These are phyloP conservation scores for Helicoverpa zea DNA, from an alignment of 1,140 invertebrate genomes.

Conservation along the genomic window DNA sequence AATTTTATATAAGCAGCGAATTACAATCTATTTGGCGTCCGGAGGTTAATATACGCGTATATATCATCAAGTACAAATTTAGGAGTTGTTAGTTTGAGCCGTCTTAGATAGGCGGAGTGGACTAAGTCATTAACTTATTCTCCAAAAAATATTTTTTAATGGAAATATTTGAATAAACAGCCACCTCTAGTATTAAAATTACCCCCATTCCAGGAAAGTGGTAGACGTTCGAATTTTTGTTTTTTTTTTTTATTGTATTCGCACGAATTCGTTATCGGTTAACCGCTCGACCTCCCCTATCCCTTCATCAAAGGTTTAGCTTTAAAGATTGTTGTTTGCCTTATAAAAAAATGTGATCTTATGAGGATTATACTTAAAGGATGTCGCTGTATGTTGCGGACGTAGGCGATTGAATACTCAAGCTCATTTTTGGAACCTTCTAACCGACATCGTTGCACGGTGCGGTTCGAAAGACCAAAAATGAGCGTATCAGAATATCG, in stretches of 20 bases:
- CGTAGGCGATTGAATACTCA: constrained; percentile 50
- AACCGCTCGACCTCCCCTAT: constrained; percentile 62
- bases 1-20: constrained; percentile 64
- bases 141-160: constrained; percentile 54
- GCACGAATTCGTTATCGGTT: constrained; percentile 73
- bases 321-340: constrained; percentile 86
- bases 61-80: constrained; percentile 82
- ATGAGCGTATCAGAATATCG: background rate
- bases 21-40: constrained; percentile 75
- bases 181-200: constrained; percentile 63
- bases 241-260: constrained; percentile 57
- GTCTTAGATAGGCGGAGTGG: constrained; percentile 56
- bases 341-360: constrained; percentile 86
- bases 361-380: constrained; percentile 84
- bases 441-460: background rate
- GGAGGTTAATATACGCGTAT: constrained; percentile 65
- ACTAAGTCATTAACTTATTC: constrained; percentile 64
- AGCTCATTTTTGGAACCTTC: background rate
- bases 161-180: constrained; percentile 55
- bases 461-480: constrained; percentile 1
- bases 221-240: constrained; percentile 53
- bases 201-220: constrained; percentile 70
- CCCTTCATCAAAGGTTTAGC: constrained; percentile 81
- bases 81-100: constrained; percentile 70
- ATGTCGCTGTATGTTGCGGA: constrained; percentile 67